These are phyloP conservation scores for Circaetus cinerascens DNA, from an alignment of 2,113 vertebrate genomes.

Conservation along the genomic window DNA sequence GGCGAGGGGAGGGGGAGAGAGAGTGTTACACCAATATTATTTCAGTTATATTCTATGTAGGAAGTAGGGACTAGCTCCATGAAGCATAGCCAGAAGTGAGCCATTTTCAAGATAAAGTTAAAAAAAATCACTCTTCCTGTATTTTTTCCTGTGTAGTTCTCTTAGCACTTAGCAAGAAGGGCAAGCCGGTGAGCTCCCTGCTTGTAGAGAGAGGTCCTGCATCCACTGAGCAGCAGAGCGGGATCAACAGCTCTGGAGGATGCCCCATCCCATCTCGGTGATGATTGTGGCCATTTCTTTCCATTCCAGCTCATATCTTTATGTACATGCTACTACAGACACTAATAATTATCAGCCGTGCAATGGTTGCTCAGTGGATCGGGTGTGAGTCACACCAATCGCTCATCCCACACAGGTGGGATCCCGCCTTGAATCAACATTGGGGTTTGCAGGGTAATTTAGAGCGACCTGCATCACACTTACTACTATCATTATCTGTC, in stretches of 20 bases:
- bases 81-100: background rate
- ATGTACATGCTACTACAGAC: accelerated
- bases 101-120: background rate
- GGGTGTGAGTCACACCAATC: accelerated
- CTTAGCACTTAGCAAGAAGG: no score
- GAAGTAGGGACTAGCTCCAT: background rate
- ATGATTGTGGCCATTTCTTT: background rate
- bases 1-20: no score
- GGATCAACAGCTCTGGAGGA: background rate
- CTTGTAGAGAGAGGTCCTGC: background rate
- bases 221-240: accelerated
- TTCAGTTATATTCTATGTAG: background rate
- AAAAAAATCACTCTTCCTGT: no score
- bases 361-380: accelerated
- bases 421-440: accelerated
- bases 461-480: accelerated
- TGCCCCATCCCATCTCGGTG: background rate
- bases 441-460: accelerated
- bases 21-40: background rate
- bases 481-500: accelerated
- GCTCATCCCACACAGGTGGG: accelerated
- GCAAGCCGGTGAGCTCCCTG: background rate
- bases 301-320: background rate
- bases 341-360: accelerated
- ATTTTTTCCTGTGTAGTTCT: no score